Conservation (phyloP, 1,140 invertebrate species). For the Cyrtorhinus lividipennis region DNA sequence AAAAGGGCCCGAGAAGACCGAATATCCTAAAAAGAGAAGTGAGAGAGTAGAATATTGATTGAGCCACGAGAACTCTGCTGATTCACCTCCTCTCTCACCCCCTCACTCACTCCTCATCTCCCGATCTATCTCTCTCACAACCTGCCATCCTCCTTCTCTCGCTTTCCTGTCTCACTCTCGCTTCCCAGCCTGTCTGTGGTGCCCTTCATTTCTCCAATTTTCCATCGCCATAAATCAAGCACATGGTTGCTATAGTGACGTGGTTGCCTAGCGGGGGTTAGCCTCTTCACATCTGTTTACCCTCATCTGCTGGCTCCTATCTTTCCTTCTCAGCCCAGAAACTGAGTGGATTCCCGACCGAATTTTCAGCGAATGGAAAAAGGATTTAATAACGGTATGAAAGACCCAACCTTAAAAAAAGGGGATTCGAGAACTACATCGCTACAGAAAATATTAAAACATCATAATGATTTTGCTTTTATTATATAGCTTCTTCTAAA, state of each 20-base stretch:
- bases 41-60: conserved; percentile 2
- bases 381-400: too few relatives aligned
- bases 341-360: background rate
- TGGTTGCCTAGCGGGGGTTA: conserved; percentile 4
- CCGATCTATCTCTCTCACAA: background rate
- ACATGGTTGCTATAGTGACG: conserved; percentile 11
- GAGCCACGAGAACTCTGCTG: background rate
- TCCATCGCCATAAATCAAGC: conserved; percentile 15
- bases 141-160: background rate
- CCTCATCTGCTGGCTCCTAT: conserved; percentile 4
- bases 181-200: background rate
- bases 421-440: too few relatives aligned
- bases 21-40: background rate
- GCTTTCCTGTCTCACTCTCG: background rate
- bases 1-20: background rate
- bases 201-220: conserved; percentile 16
- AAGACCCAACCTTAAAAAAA: too few relatives aligned
- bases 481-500: too few relatives aligned
- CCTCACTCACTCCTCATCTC: background rate
- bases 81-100: background rate
- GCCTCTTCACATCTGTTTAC: conserved; percentile 16
- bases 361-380: background rate
- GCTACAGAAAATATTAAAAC: too few relatives aligned
- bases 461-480: too few relatives aligned
- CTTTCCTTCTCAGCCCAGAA: background rate